Conservation (phyloP, 2,888 invertebrate genomes). For the Cylloceria caligata region DNA sequence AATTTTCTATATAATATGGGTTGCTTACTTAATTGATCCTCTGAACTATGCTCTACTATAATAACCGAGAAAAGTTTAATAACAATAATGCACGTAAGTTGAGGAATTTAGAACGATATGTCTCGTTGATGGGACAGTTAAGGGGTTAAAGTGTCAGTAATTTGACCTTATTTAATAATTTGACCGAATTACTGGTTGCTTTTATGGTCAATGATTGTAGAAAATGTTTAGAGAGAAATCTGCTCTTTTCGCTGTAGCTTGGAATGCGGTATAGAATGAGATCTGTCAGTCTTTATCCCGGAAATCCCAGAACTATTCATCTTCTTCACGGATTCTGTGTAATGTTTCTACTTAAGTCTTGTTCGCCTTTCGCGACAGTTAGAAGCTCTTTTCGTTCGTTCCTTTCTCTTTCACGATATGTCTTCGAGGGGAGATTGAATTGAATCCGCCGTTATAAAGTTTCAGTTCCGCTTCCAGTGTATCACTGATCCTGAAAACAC, state of each 20-base stretch:
- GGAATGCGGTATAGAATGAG: conserved; percentile 48
- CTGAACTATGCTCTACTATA: too few relatives aligned
- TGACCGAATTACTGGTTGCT: conserved; percentile 23
- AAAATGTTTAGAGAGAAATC: conserved; percentile 45
- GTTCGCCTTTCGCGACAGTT: conserved; percentile 15
- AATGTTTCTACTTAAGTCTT: conserved; percentile 56
- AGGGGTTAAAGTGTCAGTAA: neutral
- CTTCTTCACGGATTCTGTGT: conserved; percentile 57
- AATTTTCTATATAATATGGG: too few relatives aligned
- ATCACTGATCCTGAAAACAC: conserved; percentile 18
- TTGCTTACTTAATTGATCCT: too few relatives aligned
- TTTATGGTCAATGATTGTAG: conserved; percentile 36
- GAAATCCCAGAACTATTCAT: conserved; percentile 61
- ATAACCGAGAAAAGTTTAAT: too few relatives aligned
- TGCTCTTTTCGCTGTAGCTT: neutral
- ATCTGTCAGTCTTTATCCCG: conserved; percentile 51
- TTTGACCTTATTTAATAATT: neutral
- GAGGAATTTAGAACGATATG: neutral
- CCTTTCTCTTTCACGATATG: conserved; percentile 60
- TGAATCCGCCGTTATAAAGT: conserved; percentile 72
- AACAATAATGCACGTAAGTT: neutral
- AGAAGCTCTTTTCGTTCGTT: conserved; percentile 1
- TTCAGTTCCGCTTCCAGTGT: conserved; percentile 64
- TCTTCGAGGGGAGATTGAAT: conserved; percentile 68
- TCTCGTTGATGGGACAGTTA: neutral